Conservation (phyloP, 2,113 vertebrate species). For the Girardinichthys multiradiatus region DNA sequence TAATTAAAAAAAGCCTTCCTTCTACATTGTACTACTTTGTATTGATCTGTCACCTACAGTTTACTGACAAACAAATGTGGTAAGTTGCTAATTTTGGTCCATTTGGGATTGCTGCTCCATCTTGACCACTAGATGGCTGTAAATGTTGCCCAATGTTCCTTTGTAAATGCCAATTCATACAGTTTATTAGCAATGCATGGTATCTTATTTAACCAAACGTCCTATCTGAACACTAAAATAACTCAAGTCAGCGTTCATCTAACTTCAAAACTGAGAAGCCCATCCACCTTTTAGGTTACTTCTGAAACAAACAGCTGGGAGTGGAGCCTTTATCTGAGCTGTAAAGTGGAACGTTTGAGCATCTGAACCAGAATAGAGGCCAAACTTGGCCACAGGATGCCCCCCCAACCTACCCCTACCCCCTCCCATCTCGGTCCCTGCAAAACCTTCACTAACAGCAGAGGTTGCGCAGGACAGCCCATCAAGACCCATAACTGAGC, state of each 20-base stretch:
- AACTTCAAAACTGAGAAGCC: neutral
- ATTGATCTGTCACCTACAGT: too few species aligned
- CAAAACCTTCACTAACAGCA: conserved; percentile 55
- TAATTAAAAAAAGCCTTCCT: too few species aligned
- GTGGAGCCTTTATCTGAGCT: conserved; percentile 17
- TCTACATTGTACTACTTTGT: too few species aligned
- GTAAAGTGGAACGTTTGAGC: conserved; percentile 36
- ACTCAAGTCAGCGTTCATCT: conserved; percentile 6
- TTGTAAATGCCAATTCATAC: neutral
- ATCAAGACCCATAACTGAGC: conserved; percentile 45
- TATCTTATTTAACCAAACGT: neutral
- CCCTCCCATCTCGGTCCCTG: neutral
- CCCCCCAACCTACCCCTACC: neutral
- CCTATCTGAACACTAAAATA: neutral
- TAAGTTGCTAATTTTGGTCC: neutral
- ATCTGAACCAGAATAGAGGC: conserved; percentile 68
- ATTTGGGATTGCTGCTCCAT: neutral
- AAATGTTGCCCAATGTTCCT: neutral
- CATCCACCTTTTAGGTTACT: conserved; percentile 45
- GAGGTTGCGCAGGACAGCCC: conserved; percentile 49
- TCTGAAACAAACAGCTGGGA: conserved; percentile 33
- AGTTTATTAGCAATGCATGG: neutral
- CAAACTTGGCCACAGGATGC: conserved; percentile 64
- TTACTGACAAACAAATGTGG: neutral
- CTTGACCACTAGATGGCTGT: neutral